Evolutionary conservation across 2,797 vertebrate genomes (phyloP).

Genomic region (Manis crassicaudata): DNA sequence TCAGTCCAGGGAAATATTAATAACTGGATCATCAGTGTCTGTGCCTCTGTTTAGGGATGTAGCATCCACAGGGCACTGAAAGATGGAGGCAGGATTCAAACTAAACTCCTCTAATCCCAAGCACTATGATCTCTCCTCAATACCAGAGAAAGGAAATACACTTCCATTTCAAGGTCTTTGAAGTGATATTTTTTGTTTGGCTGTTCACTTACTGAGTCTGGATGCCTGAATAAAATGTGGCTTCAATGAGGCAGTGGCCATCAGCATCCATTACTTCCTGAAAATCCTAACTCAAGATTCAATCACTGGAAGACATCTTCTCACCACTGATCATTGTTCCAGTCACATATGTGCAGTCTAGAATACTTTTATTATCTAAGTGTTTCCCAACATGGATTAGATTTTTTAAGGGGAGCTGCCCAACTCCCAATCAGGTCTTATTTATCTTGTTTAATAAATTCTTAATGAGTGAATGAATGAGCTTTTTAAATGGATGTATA

Average conservation of each 20-base stretch:
- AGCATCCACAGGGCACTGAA: not conserved
- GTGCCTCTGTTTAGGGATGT: not conserved
- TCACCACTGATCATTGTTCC: not conserved
- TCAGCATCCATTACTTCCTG: not conserved
- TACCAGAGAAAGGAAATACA: not conserved
- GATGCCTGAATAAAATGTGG: not conserved
- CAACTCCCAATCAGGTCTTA: conserved; percentile 19
- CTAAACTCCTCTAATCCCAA: not conserved
- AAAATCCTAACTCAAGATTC: not conserved
- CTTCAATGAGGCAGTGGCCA: not conserved
- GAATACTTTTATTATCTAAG: not conserved
- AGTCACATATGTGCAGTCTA: not conserved
- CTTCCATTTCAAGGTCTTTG: not conserved
- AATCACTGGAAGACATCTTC: not conserved
- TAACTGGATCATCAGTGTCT: not conserved
- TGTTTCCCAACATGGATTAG: not conserved
- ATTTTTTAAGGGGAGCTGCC: not conserved
- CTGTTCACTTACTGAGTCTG: not conserved
- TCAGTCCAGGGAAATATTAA: not conserved
- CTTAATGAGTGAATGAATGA: conserved; percentile 51
- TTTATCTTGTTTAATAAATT: conserved; percentile 37
- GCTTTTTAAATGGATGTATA: not conserved
- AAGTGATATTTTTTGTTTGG: not conserved
- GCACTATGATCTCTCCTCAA: not conserved
- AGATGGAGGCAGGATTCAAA: not conserved